Conservation (phyloP, 2,888 invertebrate species). For the Tineola bisselliella region DNA sequence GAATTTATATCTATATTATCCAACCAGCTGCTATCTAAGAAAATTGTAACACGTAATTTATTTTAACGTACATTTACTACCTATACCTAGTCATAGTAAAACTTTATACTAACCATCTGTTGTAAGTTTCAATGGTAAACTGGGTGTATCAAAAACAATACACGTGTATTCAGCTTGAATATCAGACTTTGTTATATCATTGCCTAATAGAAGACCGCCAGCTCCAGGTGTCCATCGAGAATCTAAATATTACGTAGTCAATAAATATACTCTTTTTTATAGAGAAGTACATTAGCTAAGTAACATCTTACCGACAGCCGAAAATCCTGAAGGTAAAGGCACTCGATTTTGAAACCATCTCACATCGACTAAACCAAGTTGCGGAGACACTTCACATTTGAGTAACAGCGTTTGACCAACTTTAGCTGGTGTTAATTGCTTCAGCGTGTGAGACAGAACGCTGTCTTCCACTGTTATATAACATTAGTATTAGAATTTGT, state of each 20-base stretch:
- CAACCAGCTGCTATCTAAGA: slow-evolving; percentile 54
- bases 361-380: slow-evolving; percentile 45
- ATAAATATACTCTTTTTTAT: background rate
- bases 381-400: slow-evolving; percentile 50
- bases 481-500: too few species aligned
- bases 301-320: slow-evolving; percentile 14
- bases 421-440: slow-evolving; percentile 51
- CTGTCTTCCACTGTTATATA: slow-evolving; percentile 45
- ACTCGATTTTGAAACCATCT: slow-evolving; percentile 57
- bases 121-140: slow-evolving; percentile 44
- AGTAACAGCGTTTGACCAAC: slow-evolving; percentile 46
- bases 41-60: background rate
- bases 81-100: too few species aligned
- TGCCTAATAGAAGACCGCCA: slow-evolving; percentile 44
- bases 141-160: slow-evolving; percentile 45
- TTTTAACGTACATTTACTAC: too few species aligned
- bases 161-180: slow-evolving; percentile 57
- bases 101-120: slow-evolving; percentile 53
- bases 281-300: background rate
- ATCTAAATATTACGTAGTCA: slow-evolving; percentile 37
- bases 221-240: slow-evolving; percentile 54
- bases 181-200: slow-evolving; percentile 53
- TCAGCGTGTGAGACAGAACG: slow-evolving; percentile 40
- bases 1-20: slow-evolving; percentile 54
- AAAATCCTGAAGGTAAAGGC: slow-evolving; percentile 44